These are phyloP conservation scores for Calliscelio sp. DNA, from an alignment of 2,888 invertebrate species.

Conservation along the genomic window DNA sequence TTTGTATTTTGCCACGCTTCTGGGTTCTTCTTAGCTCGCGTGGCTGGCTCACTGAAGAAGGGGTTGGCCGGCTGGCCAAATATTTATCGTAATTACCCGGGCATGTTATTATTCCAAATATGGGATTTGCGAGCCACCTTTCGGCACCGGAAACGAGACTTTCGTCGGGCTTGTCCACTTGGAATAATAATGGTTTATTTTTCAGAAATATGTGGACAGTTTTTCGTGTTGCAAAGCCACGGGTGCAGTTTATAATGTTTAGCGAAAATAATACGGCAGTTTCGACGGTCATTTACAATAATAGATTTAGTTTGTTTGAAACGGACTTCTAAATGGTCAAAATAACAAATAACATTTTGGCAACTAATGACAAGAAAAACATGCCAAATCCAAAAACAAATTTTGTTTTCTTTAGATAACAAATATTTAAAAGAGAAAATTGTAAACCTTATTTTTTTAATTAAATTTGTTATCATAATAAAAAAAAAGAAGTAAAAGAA, in stretches of 20 bases:
- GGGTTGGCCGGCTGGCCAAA: conserved; percentile 85
- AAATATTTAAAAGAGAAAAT: no score
- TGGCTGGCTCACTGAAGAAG: conserved; percentile 82
- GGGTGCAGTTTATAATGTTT: neutral
- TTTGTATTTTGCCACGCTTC: conserved; percentile 70
- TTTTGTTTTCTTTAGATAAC: no score
- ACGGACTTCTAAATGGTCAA: neutral
- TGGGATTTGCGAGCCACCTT: conserved; percentile 74
- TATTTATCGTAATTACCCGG: conserved; percentile 85
- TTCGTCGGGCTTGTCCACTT: conserved; percentile 77
- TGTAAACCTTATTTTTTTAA: no score
- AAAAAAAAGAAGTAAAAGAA: no score
- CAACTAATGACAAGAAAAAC: no score
- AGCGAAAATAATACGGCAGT: conserved; percentile 16
- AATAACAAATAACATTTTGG: no score
- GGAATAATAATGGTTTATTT: conserved; percentile 81
- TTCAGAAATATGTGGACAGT: conserved; percentile 29
- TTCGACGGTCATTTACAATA: no score
- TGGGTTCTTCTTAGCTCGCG: conserved; percentile 80
- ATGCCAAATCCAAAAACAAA: no score
- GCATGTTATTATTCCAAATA: conserved; percentile 71
- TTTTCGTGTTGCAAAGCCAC: conserved; percentile 22
- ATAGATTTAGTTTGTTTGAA: neutral
- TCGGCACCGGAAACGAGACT: conserved; percentile 78
- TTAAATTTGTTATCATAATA: no score